Evolutionary conservation across 2,113 vertebrate species (phyloP).

Genomic region (Prionailurus bengalensis): DNA sequence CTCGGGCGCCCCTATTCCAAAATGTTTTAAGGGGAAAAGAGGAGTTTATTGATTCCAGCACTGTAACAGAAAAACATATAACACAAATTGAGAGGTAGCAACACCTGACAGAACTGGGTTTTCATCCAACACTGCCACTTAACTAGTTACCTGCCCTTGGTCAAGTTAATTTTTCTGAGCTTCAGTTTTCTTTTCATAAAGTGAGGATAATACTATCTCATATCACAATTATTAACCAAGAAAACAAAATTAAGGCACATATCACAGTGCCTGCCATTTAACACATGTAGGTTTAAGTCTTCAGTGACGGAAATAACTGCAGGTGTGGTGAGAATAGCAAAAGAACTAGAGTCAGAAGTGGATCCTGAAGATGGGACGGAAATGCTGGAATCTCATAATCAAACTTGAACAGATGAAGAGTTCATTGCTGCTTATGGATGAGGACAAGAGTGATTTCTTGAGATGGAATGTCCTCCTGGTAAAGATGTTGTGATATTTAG

Average conservation of each 20-base stretch:
- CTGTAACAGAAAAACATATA: not conserved
- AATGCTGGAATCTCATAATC: not conserved
- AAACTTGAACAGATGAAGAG: not conserved
- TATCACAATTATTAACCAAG: not conserved
- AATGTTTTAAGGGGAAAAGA: not conserved
- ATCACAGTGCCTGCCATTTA: not conserved
- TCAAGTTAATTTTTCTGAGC: not conserved
- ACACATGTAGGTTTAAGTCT: not conserved
- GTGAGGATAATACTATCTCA: not conserved
- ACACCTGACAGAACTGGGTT: not conserved
- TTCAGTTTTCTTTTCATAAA: constrained; percentile 4
- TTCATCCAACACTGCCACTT: not conserved
- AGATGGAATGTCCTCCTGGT: not conserved
- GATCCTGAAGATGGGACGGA: not conserved
- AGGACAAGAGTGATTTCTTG: not conserved
- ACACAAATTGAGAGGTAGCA: not conserved
- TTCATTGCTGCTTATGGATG: not conserved
- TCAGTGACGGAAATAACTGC: no score
- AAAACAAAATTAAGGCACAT: not conserved
- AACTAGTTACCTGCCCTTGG: not conserved
- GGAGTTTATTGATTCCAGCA: not conserved
- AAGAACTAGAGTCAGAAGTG: no score
- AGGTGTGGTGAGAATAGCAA: no score
- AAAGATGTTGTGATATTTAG: not conserved
- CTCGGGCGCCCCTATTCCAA: not conserved